These are phyloP conservation scores for Kryptolebias ocellatus DNA, from an alignment of 2,797 vertebrate species.

Conservation along the genomic window DNA sequence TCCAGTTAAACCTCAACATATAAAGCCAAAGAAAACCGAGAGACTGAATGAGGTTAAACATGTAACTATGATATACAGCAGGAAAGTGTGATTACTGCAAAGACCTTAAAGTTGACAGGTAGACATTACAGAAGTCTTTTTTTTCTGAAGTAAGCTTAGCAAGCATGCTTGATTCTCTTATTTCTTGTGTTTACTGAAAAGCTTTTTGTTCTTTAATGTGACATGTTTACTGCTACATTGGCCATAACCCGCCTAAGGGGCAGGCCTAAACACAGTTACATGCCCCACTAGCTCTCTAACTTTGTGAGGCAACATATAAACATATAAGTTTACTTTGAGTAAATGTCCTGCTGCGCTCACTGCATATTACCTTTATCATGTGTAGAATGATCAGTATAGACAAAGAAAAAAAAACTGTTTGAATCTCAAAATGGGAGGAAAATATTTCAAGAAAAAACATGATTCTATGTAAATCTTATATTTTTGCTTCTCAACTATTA, in stretches of 20 bases:
- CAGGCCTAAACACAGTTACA: conserved; percentile 73
- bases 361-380: conserved; percentile 25
- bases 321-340: conserved; percentile 84
- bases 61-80: conserved; percentile 66
- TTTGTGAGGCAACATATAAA: conserved; percentile 68
- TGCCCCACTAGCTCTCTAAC: conserved; percentile 74
- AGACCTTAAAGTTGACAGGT: conserved; percentile 36
- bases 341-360: conserved; percentile 67
- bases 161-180: conserved; percentile 63
- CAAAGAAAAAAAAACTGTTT: not conserved
- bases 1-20: conserved; percentile 41
- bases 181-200: conserved; percentile 23
- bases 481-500: no score
- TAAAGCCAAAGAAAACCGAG: conserved; percentile 31
- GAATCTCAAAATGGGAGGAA: no score
- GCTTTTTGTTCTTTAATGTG: conserved; percentile 56
- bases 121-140: conserved; percentile 32
- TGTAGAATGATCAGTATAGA: conserved; percentile 19
- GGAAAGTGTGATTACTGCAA: conserved; percentile 36
- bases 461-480: not conserved
- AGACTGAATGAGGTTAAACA: conserved; percentile 82
- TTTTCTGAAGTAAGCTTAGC: conserved; percentile 41
- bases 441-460: not conserved
- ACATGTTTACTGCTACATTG: conserved; percentile 75
- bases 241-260: conserved; percentile 63